Percentiles rank a stretch among this genome's conserved stretches.
Conservation (phyloP, 2,113 vertebrate genomes). For the Cyanocitta stelleri region DNA sequence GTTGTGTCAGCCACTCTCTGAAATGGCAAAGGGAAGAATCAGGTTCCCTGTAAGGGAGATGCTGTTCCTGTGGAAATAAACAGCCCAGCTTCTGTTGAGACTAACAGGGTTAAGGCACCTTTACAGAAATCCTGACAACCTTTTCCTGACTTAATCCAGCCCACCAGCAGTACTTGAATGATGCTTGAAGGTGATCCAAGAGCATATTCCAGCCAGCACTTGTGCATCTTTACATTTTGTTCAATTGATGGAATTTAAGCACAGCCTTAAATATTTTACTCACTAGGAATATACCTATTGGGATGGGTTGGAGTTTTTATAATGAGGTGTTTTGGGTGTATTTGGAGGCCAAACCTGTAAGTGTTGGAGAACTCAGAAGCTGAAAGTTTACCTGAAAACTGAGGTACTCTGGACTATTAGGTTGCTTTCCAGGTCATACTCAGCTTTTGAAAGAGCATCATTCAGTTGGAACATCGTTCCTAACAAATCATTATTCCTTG, state of each 20-base stretch:
- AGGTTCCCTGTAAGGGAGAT: neutral
- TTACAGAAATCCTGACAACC: neutral
- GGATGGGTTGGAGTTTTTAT: neutral
- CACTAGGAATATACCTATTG: neutral
- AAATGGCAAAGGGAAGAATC: neutral
- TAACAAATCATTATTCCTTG: neutral
- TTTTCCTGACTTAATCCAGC: neutral
- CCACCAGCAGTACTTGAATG: neutral
- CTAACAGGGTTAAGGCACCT: neutral
- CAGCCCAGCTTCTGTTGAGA: neutral
- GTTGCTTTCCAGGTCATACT: neutral
- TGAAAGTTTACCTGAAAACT: neutral
- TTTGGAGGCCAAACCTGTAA: neutral
- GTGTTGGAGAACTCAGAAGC: neutral
- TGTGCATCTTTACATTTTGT: neutral
- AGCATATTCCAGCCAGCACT: neutral
- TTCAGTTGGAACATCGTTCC: neutral
- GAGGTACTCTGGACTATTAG: neutral
- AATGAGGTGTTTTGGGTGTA: neutral
- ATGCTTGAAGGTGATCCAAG: neutral
- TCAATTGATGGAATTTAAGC: neutral
- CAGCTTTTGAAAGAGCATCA: neutral
- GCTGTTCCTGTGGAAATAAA: neutral
- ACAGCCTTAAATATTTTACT: neutral
- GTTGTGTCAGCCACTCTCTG: neutral